Conservation (phyloP, 2,113 vertebrate genomes). For the Macrotis lagotis region DNA sequence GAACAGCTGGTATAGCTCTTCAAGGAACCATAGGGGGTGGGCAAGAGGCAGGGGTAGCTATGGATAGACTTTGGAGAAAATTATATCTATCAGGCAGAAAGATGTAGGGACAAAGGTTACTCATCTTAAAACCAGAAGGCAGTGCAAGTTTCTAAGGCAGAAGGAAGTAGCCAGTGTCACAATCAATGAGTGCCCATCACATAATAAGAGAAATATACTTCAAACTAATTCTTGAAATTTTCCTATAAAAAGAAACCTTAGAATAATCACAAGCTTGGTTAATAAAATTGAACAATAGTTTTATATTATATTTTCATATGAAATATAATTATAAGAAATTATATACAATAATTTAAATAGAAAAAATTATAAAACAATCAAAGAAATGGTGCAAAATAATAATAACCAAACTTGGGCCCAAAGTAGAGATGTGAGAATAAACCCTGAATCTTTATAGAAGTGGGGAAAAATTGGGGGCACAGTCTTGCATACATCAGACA, state of each 20-base stretch:
- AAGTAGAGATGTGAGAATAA: not conserved
- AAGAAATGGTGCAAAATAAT: not conserved
- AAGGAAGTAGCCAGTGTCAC: not conserved
- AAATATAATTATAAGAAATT: not conserved
- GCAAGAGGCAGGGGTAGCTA: not conserved
- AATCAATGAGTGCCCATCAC: not conserved
- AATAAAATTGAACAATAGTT: not conserved
- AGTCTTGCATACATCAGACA: not conserved
- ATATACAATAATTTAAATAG: not conserved
- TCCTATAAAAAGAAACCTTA: not conserved
- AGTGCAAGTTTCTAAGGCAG: not conserved
- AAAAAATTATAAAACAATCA: not conserved
- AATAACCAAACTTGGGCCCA: not conserved
- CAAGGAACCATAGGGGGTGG: not conserved
- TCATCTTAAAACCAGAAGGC: not conserved
- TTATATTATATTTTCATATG: not conserved
- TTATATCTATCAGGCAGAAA: not conserved
- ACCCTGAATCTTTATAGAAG: not conserved
- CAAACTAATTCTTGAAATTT: not conserved
- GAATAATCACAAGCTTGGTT: not conserved
- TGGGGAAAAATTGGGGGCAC: not conserved
- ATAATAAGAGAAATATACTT: not conserved
- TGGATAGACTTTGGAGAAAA: not conserved
- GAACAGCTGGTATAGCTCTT: not conserved
- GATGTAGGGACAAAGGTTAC: not conserved